These are phyloP conservation scores for Ylistrum balloti DNA, from an alignment of 1,140 invertebrate species.

Conservation along the genomic window DNA sequence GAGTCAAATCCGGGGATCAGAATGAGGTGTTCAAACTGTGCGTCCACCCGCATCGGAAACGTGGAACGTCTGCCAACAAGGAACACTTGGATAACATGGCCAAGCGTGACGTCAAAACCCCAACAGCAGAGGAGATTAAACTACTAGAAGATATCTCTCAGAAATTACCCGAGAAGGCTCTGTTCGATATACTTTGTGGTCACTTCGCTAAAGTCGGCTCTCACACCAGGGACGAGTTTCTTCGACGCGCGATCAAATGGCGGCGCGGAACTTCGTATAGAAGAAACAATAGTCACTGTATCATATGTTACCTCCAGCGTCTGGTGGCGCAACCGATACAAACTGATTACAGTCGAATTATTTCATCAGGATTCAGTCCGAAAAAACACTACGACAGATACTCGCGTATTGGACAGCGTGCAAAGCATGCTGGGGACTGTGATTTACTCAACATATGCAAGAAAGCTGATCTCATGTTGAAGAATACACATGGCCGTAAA, in stretches of 20 bases:
- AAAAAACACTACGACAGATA: not conserved
- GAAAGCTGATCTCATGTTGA: slow-evolving; percentile 32
- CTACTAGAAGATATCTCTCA: not conserved
- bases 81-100: not conserved
- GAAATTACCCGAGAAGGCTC: not conserved
- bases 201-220: slow-evolving; percentile 30
- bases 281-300: not conserved
- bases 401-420: not conserved
- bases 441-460: not conserved
- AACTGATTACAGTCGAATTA: not conserved
- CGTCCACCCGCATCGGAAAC: not conserved
- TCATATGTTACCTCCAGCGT: not conserved
- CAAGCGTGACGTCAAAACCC: not conserved
- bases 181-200: not conserved
- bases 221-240: slow-evolving; percentile 23
- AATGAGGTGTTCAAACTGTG: not conserved
- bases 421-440: not conserved
- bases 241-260: not conserved
- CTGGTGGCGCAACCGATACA: not conserved
- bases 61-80: not conserved
- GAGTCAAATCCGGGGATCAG: not conserved
- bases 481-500: not conserved
- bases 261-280: not conserved
- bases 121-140: slow-evolving; percentile 10
- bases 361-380: not conserved